Percentiles rank a stretch among this genome's conserved stretches.
Conservation (phyloP, 2,888 invertebrate species). For the Rhorus exstirpatorius region DNA sequence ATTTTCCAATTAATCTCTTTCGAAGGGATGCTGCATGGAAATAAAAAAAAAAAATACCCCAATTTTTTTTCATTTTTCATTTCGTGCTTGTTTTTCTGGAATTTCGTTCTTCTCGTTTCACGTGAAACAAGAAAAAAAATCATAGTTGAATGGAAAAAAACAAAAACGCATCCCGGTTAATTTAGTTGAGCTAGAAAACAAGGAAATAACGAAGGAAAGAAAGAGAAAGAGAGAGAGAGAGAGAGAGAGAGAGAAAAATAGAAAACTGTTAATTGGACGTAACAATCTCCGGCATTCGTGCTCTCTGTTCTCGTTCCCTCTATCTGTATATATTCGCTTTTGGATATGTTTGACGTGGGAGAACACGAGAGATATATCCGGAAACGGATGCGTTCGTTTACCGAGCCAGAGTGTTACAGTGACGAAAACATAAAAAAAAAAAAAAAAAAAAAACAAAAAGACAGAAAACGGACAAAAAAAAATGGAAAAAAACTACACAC, state of each 20-base stretch:
- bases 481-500: no score
- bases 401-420: not conserved
- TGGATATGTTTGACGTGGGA: constrained; percentile 50
- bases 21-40: no score
- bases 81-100: no score
- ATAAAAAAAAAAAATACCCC: no score
- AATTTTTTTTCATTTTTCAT: no score
- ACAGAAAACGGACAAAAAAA: no score
- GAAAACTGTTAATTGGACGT: not conserved
- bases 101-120: not conserved
- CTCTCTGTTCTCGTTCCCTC: no score
- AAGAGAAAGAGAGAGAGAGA: not conserved
- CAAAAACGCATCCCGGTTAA: not conserved
- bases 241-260: not conserved
- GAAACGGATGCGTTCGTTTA: constrained; percentile 61
- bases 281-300: not conserved
- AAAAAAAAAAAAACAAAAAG: no score
- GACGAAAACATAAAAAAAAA: no score
- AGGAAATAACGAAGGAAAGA: not conserved
- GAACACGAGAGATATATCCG: constrained; percentile 40
- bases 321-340: no score
- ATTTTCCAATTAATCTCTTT: no score
- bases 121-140: not conserved
- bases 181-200: constrained; percentile 7
- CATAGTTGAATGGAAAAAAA: not conserved